Base-by-base conservation (phyloP, 2,888 invertebrate species). In the Cheiracanthium punctorium region DNA sequence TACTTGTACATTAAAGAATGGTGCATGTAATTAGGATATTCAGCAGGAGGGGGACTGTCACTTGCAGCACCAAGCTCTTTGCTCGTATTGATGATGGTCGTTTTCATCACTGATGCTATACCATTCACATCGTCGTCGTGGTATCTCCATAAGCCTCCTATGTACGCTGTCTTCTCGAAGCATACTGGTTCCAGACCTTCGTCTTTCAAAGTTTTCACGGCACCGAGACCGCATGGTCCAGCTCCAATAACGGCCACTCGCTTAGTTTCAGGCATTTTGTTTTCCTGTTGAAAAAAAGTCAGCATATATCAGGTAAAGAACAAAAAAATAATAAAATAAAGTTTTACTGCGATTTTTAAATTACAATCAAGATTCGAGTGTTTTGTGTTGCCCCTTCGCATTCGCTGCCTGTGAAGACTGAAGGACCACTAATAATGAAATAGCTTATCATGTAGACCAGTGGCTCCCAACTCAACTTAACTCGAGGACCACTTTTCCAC, bases 1-100 rank as follows among this genome's bases (percentile, higher is more conserved):
- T 92, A 92, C 80, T 91, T 88, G 17, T 91, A 85, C 70, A 91
- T 91, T 85, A 91, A 89, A 64, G 88, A 88, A 88, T 93, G 92
- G 80, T 92, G 92, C 91, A 93, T 91, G 89, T 91, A 93, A 82
- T 92, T 92, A 7, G 93, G 91, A 87, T 90, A 92, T 24, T 92
- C 89, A 33, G 90, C 79, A 0, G 88, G 89, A 0, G 92, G 91
- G 0, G 92, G 93, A 89, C 92, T 93, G 89, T 93, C 91, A 76
- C 91, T 91, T 87, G 90, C 91, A 5, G 91, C 90, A 14, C 90
- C 90, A 88, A 91, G 90, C 88, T 91, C 91, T 89, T 92, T 92
- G 79, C 91, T 91, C 5, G 91, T 91, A 88, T 92, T 92, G 88
- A 91, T 91, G 29, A 91, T 90, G 0, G 92, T 91, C 14, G 90